Base-by-base conservation (phyloP, 1,140 invertebrate genomes). In the Neodiprion lecontei region DNA sequence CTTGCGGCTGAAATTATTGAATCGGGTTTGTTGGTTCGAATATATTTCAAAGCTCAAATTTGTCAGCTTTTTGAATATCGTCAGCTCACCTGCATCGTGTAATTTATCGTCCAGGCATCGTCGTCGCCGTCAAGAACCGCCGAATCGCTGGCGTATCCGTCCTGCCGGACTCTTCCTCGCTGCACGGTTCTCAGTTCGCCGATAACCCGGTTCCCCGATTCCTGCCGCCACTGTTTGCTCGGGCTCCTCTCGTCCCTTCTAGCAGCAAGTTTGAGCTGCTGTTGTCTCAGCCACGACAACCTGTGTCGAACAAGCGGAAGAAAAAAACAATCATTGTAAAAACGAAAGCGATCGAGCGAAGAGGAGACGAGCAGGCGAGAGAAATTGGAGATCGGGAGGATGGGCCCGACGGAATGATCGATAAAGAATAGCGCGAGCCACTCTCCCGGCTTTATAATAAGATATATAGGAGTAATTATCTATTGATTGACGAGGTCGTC, bases 81-180 rank as follows among this genome's bases (percentile, higher is more conserved):
- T 40, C 28, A 5, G 28, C 28, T 40, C 28, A 61, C 53, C 53
- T 61, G 53, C 11, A 9, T 12, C 11, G 53, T 7, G 3, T 86
- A 79, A 74, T 79, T 88, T 0, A 81, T 78, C 7, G 84, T 83
- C 81, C 88, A 89, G 0, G 79, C 70, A 70, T 89, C 87, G 50
- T 88, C 86, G 40, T 94, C 93, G 79, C 94, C 93, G 66, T 93
- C 92, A 75, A 94, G 92, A 2, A 94, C 91, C 9, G 93, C 94
- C 1, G 93, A 95, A 81, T 95, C 94, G 80, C 93, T 94, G 1
- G 93, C 93, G 81, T 95, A 95, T 7, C 94, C 93, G 78, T 94
- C 92, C 74, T 87, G 83, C 70, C 88, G 84, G 73, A 87, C 73
- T 65, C 90, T 87, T n/a, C 88, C 86, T 14, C 86, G 85, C 77